Conservation (phyloP, 2,797 vertebrate species). For the Gallinago nigripennis region DNA sequence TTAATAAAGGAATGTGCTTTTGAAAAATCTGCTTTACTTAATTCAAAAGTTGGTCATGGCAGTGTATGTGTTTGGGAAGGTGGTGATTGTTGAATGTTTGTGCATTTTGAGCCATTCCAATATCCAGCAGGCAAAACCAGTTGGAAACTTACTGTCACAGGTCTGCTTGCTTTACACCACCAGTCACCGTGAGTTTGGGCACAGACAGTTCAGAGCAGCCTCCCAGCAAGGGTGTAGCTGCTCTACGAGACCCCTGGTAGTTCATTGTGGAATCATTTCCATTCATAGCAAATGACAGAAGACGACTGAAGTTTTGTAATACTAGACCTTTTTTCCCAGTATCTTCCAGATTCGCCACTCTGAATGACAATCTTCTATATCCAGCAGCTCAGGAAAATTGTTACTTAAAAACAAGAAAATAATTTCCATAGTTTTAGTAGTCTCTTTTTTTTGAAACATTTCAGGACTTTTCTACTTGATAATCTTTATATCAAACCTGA, state of each 20-base stretch:
- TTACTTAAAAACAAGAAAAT: background rate
- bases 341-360: background rate
- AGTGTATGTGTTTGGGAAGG: background rate
- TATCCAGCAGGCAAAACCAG: background rate
- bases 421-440: background rate
- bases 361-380: background rate
- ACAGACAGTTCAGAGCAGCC: background rate
- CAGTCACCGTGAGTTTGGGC: background rate
- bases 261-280: background rate
- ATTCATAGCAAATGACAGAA: background rate
- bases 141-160: background rate
- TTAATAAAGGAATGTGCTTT: background rate
- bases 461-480: background rate
- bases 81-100: background rate
- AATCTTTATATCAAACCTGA: background rate
- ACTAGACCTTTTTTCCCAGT: background rate
- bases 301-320: background rate
- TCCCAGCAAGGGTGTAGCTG: background rate
- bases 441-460: background rate
- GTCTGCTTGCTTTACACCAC: background rate
- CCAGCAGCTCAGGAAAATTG: background rate
- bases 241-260: rapidly evolving
- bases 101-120: background rate
- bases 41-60: background rate
- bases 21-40: background rate